These are phyloP conservation scores for honey bee (Apis mellifera) DNA, from an alignment of 1,140 invertebrate genomes.

Conservation along the genomic window DNA sequence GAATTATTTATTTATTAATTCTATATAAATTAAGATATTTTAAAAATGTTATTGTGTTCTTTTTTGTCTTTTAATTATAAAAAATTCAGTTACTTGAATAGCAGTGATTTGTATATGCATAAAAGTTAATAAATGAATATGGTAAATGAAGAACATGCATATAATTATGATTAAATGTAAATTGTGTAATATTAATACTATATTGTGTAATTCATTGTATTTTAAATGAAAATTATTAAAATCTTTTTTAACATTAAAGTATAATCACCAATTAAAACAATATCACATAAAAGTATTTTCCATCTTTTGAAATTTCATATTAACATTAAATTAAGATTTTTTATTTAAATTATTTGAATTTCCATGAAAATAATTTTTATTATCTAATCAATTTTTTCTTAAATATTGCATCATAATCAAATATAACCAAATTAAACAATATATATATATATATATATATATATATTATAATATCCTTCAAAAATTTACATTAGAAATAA, in stretches of 20 bases:
- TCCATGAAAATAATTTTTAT: no score
- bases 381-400: no score
- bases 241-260: no score
- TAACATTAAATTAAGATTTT: background rate
- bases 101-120: no score
- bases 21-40: background rate
- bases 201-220: no score
- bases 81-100: background rate
- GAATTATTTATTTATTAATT: background rate
- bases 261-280: background rate
- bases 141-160: background rate
- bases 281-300: background rate
- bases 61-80: background rate
- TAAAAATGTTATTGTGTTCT: background rate
- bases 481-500: background rate
- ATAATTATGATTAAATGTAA: conserved; percentile 10
- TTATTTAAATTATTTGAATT: background rate
- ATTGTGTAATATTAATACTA: background rate
- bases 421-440: background rate
- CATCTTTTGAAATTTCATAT: background rate
- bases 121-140: conserved; percentile 7
- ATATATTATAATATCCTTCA: background rate
- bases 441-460: background rate
- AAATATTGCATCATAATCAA: no score
- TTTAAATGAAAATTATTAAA: background rate